Base-by-base conservation (phyloP, 1,140 invertebrate genomes). In the Lepidurus arcticus region DNA sequence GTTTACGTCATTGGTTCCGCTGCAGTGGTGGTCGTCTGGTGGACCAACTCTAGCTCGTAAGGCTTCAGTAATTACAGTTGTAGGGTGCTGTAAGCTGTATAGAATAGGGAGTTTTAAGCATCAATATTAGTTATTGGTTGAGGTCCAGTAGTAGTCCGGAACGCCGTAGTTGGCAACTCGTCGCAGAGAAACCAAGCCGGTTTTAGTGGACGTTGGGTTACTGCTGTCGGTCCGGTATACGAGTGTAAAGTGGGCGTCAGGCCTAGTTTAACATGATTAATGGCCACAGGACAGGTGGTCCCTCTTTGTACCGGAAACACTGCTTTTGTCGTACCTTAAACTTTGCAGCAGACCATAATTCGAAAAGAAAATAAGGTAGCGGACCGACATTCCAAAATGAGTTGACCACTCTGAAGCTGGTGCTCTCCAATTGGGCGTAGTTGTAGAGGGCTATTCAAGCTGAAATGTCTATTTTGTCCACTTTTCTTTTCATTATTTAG, bases 261-360 rank as follows among this genome's bases (percentile, higher is more conserved):
- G 53, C 53, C 53, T 65, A 65, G 53, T 65, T 65, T 65, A 65
- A 65, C 53, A 65, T 65, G 53, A 65, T 21, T 65, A 65, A 65
- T 65, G 53, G 53, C 8, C 21, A 21, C 53, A n/a, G 21, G 53
- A 65, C 53, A 65, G 53, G 53, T 65, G 53, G 53, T 65, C 53
- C 45, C 53, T 65, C 21, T 65, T 65, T 65, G 53, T 65, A 65
- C 53, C 53, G 53, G 53, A 65, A 65, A 65, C 53, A 65, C 53
- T 65, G 53, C 53, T 65, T 65, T 65, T 65, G 53, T 65, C 53
- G 13, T 65, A 65, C 16, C 16, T 16, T 13, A 65, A 65, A 16
- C 21, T 65, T 16, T 65, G 6, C 53, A 65, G 53, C 53, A 7
- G 53, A 16, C 53, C 21, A 21, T 34, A 34, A 3, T 4, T 34